Evolutionary conservation across 2,113 vertebrate species (phyloP).

Genomic region (Osmerus eperlanus): DNA sequence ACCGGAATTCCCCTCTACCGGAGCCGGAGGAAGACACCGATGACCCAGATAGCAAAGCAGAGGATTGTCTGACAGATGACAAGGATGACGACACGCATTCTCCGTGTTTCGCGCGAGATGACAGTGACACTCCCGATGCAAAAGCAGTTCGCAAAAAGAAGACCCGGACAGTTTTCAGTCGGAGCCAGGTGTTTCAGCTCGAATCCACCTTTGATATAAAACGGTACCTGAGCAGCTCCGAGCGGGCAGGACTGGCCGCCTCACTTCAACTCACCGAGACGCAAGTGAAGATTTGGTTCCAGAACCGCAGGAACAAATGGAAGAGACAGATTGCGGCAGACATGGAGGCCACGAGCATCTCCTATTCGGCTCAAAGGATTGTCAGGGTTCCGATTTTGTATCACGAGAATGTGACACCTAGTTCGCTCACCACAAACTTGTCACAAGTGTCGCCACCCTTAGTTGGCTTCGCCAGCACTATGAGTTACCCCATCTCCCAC

Average conservation of each 20-base stretch:
- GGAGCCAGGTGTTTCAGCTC: slow-evolving; percentile 83
- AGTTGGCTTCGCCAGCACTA: slow-evolving; percentile 72
- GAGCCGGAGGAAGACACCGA: slow-evolving; percentile 63
- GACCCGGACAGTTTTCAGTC: slow-evolving; percentile 83
- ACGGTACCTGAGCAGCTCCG: slow-evolving; percentile 83
- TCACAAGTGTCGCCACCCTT: slow-evolving; percentile 70
- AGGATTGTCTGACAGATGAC: slow-evolving; percentile 35
- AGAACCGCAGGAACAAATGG: slow-evolving; percentile 87
- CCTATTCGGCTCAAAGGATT: slow-evolving; percentile 77
- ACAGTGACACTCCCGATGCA: slow-evolving; percentile 41
- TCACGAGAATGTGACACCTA: slow-evolving; percentile 71
- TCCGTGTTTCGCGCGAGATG: slow-evolving; percentile 31
- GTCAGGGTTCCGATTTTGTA: slow-evolving; percentile 85
- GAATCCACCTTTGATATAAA: slow-evolving; percentile 86
- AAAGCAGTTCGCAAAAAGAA: slow-evolving; percentile 77
- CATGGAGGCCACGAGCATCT: slow-evolving; percentile 77
- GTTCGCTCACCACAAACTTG: slow-evolving; percentile 64
- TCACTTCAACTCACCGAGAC: slow-evolving; percentile 83
- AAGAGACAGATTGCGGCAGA: slow-evolving; percentile 84
- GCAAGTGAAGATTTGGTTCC: slow-evolving; percentile 89
- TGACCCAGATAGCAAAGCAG: slow-evolving; percentile 40
- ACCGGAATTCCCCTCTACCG: slow-evolving; percentile 71
- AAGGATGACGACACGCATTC: slow-evolving; percentile 42
- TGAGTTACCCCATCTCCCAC: slow-evolving; percentile 76
- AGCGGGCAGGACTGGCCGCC: slow-evolving; percentile 78